Percentiles rank a stretch among this genome's conserved stretches.
Conservation (phyloP, 1,140 invertebrate genomes). For the Sinella curviseta region DNA sequence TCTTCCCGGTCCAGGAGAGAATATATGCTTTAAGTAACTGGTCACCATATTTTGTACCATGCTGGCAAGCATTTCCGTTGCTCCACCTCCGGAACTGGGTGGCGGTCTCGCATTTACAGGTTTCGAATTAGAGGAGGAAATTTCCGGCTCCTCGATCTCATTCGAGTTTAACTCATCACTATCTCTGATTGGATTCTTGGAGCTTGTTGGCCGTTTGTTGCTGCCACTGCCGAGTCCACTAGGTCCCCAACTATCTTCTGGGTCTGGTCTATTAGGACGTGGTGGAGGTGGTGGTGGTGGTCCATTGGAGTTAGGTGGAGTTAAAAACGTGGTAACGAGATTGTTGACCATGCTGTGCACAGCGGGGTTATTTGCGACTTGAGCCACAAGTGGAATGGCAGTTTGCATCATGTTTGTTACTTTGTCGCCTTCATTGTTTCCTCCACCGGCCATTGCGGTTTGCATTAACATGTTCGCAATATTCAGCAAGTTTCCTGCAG, state of each 20-base stretch:
- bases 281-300: conserved; percentile 33
- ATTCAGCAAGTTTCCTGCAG: conserved; percentile 40
- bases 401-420: conserved; percentile 44
- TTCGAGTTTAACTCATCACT: conserved; percentile 5
- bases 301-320: conserved; percentile 34
- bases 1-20: not conserved
- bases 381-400: conserved; percentile 43
- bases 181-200: not conserved
- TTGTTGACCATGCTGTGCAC: conserved; percentile 45
- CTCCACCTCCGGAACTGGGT: not conserved
- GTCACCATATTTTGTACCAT: conserved; percentile 21
- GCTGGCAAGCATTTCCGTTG: conserved; percentile 6
- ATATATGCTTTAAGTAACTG: not conserved
- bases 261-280: not conserved
- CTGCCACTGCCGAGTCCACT: not conserved
- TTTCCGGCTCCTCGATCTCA: conserved; percentile 6
- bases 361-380: conserved; percentile 47
- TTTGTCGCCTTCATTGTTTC: conserved; percentile 37
- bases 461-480: conserved; percentile 42
- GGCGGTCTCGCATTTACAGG: conserved; percentile 20
- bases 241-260: not conserved
- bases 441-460: conserved; percentile 35
- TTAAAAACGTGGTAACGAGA: conserved; percentile 46
- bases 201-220: not conserved
- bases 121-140: not conserved